Base-by-base conservation (phyloP, 2,888 invertebrate genomes). In the Galerucella nymphaeae region DNA sequence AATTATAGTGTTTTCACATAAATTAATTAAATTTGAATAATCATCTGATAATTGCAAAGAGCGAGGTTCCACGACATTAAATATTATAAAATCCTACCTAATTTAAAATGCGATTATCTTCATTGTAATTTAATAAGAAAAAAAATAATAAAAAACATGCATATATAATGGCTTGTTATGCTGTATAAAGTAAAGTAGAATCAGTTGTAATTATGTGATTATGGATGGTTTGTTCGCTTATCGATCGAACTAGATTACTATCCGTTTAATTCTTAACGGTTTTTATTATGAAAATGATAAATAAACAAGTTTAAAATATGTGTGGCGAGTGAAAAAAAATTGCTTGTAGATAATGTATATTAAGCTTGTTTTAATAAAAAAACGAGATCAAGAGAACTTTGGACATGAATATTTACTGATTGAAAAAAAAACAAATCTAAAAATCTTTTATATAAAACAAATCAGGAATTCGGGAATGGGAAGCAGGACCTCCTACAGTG, bases 121-220 rank as follows among this genome's bases (percentile, higher is more conserved):
- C 18, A 64, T 64, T 20, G 64, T 38, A 64, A 50, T 64, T 64
- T 64, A 64, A 48, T 64, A 11, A 38, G n/a, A 50, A 64, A 23
- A n/a, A 23, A 50, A 64, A 20, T 20, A 16, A 63, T 5, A 45
- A 14, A n/a, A 64, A 45, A 18, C 18, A 41, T 8, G 53, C 18
- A 13, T 20, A 41, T 62, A 57, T 59, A 65, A 53, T 67, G 18
- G 68, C 74, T 71, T 67, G 67, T 74, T 75, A 38, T 42, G 4
- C 42, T 59, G 68, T 74, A 68, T 71, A 71, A 64, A 74, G 55
- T 73, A 48, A 64, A 72, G 50, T 66, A 63, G 42, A 72, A 63
- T 70, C 42, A 45, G 81, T 78, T 82, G 82, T 83, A 83, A 82
- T 82, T 80, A 80, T 80, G 79, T 80, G 80, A 82, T 83, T 81